Base-by-base conservation (phyloP, 1,140 invertebrate genomes). In the Sesamia nonagrioides region DNA sequence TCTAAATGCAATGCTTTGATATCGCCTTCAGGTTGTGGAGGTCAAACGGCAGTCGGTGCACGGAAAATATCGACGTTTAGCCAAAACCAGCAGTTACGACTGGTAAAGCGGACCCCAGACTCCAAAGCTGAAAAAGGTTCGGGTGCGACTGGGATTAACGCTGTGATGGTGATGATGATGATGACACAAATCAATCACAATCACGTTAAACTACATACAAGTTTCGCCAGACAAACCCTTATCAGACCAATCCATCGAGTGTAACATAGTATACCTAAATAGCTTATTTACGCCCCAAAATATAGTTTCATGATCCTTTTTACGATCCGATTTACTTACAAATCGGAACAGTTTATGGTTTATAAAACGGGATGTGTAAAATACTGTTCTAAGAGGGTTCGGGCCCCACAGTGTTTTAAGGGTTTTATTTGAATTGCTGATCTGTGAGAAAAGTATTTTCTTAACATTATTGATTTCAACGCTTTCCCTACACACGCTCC, bases 261-360 rank as follows among this genome's bases (percentile, higher is more conserved):
- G 27, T 73, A 73, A 17, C 35, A 21, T 3, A 73, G 52, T 73
- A 48, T 58, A 18, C 27, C 71, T 15, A 54, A 56, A 73, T 58
- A 33, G 50, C 54, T 56, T 56, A 73, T 58, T 58, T 73, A 58
- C 35, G 52, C 71, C 37, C 27, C 52, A 73, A 54, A 73, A 73
- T 9, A 73, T 73, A 73, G 71, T 73, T 73, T 73, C 48, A 58
- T 27, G 66, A 13, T 56, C 45, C 37, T 6, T 68, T 66, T 79
- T 76, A 80, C 37, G 61, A 68, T 68, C 35, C n/a, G 37, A 69
- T 69, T 80, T 66, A 54, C 73, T 80, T 75, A 52, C 40, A 58
- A 56, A 75, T 75, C 61, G 50, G 58, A 50, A 68, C 63, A 73
- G 60, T 73, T 73, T 77, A 72, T 80, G 63, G 45, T 80, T 68